Conservation (phyloP, 37 sponge, comb jelly and placozoan species). For the Halisarca cf. caerulea region DNA sequence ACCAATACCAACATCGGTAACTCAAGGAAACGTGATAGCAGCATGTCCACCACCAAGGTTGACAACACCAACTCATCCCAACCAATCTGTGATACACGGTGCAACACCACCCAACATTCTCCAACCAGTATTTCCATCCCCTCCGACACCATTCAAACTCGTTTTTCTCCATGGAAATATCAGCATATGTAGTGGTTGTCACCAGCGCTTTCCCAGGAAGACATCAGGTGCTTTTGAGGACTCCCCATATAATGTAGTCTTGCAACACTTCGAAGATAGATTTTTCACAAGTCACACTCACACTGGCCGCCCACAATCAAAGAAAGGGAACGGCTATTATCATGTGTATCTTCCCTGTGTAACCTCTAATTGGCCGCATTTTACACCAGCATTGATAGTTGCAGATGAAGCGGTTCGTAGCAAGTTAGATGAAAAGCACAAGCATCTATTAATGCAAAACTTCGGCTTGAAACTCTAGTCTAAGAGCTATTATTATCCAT, state of each 20-base stretch:
- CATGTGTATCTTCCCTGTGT: neutral
- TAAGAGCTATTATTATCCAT: too few relatives aligned
- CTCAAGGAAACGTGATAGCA: neutral
- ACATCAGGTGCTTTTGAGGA: neutral
- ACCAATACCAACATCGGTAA: neutral
- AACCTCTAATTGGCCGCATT: neutral
- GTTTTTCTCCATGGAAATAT: neutral
- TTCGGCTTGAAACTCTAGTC: neutral
- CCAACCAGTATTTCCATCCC: neutral
- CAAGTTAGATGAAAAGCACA: neutral
- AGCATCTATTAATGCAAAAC: neutral
- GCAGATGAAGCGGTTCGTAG: neutral
- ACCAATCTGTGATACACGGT: neutral
- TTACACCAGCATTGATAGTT: neutral
- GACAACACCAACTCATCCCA: neutral
- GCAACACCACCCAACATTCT: neutral
- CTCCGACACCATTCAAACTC: neutral
- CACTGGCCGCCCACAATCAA: neutral
- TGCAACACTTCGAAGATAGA: neutral
- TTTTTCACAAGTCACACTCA: neutral
- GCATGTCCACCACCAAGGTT: neutral
- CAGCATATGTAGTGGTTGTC: neutral
- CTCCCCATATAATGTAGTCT: neutral
- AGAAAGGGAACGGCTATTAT: neutral
- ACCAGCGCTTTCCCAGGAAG: neutral